phyloP scores from a whole-genome alignment of 2,797 vertebrate species.

The Morelia viridis region DNA sequence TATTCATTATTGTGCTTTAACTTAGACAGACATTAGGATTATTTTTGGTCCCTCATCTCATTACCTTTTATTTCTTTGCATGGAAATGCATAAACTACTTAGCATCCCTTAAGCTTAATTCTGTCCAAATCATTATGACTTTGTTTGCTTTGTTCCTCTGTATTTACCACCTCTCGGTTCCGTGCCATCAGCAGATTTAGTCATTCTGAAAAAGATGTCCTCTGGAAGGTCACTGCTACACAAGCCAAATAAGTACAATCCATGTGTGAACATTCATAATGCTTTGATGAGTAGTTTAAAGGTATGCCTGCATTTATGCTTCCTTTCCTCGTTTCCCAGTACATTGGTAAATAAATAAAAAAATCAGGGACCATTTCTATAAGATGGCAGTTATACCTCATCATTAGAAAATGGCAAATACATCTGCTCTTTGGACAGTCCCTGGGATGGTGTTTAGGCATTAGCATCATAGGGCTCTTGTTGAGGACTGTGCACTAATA shows the following conservation, averaged over 20 bases:
- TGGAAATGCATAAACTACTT: constrained; percentile 64
- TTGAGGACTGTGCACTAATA: background rate
- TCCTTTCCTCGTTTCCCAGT: background rate
- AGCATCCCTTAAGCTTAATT: constrained; percentile 68
- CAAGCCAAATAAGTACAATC: constrained; percentile 40
- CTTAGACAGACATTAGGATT: constrained; percentile 53
- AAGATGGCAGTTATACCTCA: background rate
- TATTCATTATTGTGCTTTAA: constrained; percentile 50
- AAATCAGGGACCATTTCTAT: background rate
- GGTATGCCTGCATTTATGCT: background rate
- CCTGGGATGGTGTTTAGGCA: background rate
- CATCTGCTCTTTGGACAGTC: background rate
- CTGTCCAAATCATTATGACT: constrained; percentile 65
- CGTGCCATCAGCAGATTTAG: constrained; percentile 64
- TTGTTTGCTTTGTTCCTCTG: constrained; percentile 68
- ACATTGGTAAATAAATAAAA: background rate
- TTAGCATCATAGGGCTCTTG: background rate
- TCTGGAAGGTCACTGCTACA: constrained; percentile 43
- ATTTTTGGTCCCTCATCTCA: constrained; percentile 59
- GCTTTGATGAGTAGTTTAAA: background rate
- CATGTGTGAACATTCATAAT: constrained; percentile 26
- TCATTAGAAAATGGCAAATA: background rate
- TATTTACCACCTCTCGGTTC: constrained; percentile 65
- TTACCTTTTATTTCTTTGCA: constrained; percentile 64
- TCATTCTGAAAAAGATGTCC: constrained; percentile 37